These are phyloP conservation scores for Sciurus vulgaris DNA, from an alignment of 2,797 vertebrate genomes.

Conservation along the genomic window DNA sequence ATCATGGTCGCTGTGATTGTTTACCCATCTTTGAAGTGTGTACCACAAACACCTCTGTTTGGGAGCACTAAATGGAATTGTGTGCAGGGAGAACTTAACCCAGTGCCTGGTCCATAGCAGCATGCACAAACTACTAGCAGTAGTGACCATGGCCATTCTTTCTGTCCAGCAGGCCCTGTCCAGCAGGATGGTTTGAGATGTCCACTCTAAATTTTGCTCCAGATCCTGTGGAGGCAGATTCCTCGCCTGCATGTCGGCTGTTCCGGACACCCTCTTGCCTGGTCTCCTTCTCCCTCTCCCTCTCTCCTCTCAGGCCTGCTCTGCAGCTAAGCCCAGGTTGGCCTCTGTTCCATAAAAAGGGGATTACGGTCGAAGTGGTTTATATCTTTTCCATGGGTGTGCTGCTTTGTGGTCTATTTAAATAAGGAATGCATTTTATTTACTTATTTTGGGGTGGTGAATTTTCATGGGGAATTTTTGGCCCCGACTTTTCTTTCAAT, in stretches of 20 bases:
- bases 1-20: not conserved
- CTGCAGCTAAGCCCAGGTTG: conserved; percentile 59
- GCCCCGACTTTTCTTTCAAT: not conserved
- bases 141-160: not conserved
- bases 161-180: not conserved
- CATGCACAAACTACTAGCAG: not conserved
- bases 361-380: conserved; percentile 58
- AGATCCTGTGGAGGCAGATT: not conserved
- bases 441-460: conserved; percentile 68
- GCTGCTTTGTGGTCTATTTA: conserved; percentile 69
- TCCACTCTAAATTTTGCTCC: not conserved
- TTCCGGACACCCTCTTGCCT: not conserved
- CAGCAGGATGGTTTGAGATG: not conserved
- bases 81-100: not conserved
- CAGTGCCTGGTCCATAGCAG: not conserved
- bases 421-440: conserved; percentile 74
- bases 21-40: not conserved
- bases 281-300: not conserved
- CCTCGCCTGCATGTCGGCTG: fast-evolving
- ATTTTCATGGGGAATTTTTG: conserved; percentile 66
- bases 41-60: not conserved
- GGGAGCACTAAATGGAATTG: not conserved
- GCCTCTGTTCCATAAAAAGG: conserved; percentile 47
- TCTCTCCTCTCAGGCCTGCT: not conserved
- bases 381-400: conserved; percentile 56